Evolutionary conservation across 2,113 vertebrate species (phyloP).

Genomic region (Casuarius casuarius): DNA sequence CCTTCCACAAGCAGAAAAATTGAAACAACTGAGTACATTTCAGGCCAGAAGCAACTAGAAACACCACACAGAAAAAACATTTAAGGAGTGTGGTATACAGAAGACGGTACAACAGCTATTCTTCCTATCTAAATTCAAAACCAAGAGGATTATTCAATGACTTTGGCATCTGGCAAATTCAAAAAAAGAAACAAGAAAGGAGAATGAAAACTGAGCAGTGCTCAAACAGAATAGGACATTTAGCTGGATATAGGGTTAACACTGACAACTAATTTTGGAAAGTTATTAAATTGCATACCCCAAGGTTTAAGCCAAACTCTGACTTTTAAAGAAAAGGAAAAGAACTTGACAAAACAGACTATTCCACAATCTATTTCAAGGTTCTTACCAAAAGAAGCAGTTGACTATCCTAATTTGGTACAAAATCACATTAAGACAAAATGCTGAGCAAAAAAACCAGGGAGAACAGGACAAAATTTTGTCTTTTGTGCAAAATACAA

Average conservation of each 20-base stretch:
- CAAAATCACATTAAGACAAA: background rate
- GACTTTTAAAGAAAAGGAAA: background rate
- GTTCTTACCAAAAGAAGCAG: background rate
- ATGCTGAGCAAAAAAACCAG: rapidly evolving
- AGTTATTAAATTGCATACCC: background rate
- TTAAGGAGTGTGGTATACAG: background rate
- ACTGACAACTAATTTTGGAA: background rate
- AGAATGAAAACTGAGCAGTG: background rate
- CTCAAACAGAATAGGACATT: background rate
- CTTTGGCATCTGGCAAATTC: background rate
- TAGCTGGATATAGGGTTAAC: background rate
- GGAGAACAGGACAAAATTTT: background rate
- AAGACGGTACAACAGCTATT: background rate
- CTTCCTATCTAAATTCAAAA: background rate
- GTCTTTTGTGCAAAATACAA: background rate
- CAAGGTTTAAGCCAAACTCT: background rate
- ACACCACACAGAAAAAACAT: background rate
- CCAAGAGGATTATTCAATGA: background rate
- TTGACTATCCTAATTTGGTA: background rate
- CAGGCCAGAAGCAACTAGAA: background rate
- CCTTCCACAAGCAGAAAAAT: background rate
- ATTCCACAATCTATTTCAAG: background rate
- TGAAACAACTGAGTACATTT: background rate
- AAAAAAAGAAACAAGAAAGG: background rate
- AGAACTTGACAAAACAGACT: background rate